phyloP scores from a whole-genome alignment of 1,140 invertebrate genomes.

The Patella vulgata region DNA sequence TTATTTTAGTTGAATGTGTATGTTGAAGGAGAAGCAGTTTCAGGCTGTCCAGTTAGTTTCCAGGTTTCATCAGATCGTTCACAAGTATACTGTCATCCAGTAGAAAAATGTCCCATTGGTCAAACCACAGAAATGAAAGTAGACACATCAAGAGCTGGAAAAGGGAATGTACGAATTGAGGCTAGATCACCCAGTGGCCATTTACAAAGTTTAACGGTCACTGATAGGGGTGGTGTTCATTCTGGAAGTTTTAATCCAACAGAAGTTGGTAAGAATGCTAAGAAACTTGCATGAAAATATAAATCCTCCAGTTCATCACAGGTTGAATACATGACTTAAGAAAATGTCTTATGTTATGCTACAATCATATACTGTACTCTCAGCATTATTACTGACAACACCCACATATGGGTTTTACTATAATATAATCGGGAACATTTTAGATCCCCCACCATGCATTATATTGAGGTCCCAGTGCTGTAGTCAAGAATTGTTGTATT shows the following conservation, averaged over 20 bases:
- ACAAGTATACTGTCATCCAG: constrained; percentile 53
- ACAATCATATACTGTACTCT: too few species aligned
- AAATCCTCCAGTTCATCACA: too few species aligned
- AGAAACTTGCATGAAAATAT: constrained; percentile 30
- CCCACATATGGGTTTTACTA: too few species aligned
- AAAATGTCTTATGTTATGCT: too few species aligned
- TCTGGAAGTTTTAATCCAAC: constrained; percentile 96
- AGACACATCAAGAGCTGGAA: constrained; percentile 72
- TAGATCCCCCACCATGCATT: too few species aligned
- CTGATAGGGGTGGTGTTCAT: constrained; percentile 81
- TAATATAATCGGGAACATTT: too few species aligned
- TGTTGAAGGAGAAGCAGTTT: constrained; percentile 74
- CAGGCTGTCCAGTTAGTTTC: constrained; percentile 82
- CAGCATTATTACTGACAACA: too few species aligned
- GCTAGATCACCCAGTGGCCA: constrained; percentile 88
- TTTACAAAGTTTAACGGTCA: constrained; percentile 75
- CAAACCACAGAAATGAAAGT: constrained; percentile 94
- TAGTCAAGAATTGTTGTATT: too few species aligned
- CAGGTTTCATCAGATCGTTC: constrained; percentile 88
- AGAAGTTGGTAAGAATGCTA: constrained; percentile 88
- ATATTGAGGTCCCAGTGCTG: too few species aligned
- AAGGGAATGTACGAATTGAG: constrained; percentile 85
- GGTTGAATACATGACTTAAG: too few species aligned
- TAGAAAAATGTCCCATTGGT: constrained; percentile 91
- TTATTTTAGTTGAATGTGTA: constrained; percentile 75